Evolutionary conservation across 2,888 invertebrate species (phyloP).

Genomic region (Ceramica pisi): DNA sequence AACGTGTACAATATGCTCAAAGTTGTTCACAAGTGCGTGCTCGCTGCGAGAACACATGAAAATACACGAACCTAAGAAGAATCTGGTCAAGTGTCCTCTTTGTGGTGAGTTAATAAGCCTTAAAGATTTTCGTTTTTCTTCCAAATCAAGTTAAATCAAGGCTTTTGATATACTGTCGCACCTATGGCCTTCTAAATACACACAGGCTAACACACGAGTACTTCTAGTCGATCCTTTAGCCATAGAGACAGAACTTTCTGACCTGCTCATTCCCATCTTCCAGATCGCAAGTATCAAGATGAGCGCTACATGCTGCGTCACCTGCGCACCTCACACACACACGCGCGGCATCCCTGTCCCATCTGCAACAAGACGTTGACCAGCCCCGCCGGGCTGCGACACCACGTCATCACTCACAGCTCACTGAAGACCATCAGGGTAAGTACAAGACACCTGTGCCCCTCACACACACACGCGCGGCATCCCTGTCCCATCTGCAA

Average conservation of each 20-base stretch:
- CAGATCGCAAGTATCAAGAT: conserved; percentile 85
- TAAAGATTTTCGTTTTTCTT: neutral
- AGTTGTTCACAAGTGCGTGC: conserved; percentile 89
- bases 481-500: conserved; percentile 87
- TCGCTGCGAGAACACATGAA: conserved; percentile 90
- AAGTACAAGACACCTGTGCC: conserved; percentile 71
- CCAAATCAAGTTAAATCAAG: no score
- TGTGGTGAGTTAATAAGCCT: conserved; percentile 81
- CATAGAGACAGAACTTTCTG: neutral
- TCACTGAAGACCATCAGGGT: conserved; percentile 83
- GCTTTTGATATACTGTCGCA: no score
- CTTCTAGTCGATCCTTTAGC: no score
- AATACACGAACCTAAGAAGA: conserved; percentile 80
- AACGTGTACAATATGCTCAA: conserved; percentile 86
- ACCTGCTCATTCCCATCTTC: neutral
- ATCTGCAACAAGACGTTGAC: conserved; percentile 84
- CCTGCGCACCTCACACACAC: conserved; percentile 85
- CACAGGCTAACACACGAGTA: no score
- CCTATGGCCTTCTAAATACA: no score
- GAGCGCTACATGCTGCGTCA: conserved; percentile 90
- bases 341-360: conserved; percentile 83
- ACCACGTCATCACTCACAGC: conserved; percentile 89
- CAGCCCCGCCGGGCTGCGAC: conserved; percentile 79
- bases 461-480: conserved; percentile 82
- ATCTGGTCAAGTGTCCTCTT: conserved; percentile 84